These are phyloP conservation scores for Hymenopus coronatus DNA, from an alignment of 2,888 invertebrate species.

Conservation along the genomic window DNA sequence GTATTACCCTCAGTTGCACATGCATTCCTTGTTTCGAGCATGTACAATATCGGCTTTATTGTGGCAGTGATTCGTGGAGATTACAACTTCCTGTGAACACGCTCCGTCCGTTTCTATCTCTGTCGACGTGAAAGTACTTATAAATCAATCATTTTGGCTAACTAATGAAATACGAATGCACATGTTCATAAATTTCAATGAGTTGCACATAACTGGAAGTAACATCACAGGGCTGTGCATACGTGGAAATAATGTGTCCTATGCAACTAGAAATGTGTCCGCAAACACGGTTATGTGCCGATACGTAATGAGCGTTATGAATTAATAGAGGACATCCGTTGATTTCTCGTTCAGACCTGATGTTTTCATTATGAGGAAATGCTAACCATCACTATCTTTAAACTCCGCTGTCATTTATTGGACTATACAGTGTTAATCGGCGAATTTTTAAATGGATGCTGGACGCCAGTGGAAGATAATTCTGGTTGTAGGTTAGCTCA, in stretches of 20 bases:
- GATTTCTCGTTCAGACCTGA: background rate
- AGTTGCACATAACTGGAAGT: background rate
- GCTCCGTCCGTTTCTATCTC: background rate
- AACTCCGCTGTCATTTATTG: background rate
- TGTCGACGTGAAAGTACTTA: background rate
- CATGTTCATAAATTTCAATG: background rate
- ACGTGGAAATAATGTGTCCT: background rate
- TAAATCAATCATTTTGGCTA: background rate
- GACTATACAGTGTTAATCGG: background rate
- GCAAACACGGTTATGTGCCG: background rate
- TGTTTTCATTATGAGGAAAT: too few relatives aligned
- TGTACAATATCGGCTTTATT: too few relatives aligned
- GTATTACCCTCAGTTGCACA: too few relatives aligned
- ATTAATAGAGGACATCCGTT: background rate
- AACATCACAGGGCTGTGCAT: background rate
- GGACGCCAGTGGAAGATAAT: too few relatives aligned
- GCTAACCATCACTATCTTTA: too few relatives aligned
- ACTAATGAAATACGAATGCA: background rate
- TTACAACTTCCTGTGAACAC: background rate
- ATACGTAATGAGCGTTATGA: background rate
- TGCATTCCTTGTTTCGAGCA: too few relatives aligned
- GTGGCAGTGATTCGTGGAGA: background rate
- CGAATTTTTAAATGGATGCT: too few relatives aligned
- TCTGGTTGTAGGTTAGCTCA: too few relatives aligned
- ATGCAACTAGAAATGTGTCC: background rate